A percentile compares a stretch with the other conserved stretches of the same genome.
These are phyloP conservation scores for Bemisia tabaci DNA, from an alignment of 1,140 invertebrate genomes.

Conservation along the genomic window DNA sequence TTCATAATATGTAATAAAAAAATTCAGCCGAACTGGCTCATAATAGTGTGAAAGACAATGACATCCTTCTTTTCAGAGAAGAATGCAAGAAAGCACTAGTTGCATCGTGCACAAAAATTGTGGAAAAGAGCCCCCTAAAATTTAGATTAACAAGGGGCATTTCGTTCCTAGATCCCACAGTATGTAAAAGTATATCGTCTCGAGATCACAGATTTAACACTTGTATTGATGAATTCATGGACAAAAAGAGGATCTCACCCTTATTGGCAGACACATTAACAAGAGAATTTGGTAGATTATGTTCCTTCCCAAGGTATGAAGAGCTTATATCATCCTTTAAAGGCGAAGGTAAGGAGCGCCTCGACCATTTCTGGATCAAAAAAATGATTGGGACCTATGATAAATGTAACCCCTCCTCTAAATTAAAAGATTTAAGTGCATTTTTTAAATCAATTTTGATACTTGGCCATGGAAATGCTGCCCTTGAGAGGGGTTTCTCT, in stretches of 20 bases:
- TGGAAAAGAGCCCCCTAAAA: constrained; percentile 9
- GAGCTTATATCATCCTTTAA: neutral
- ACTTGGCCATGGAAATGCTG: constrained; percentile 19
- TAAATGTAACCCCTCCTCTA: constrained; percentile 9
- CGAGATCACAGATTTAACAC: neutral
- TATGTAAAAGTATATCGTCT: neutral
- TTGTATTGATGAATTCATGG: neutral
- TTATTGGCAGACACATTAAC: neutral
- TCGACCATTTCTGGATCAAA: constrained; percentile 11
- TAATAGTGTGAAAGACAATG: neutral
- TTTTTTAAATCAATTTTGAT: constrained; percentile 9
- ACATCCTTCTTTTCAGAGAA: neutral
- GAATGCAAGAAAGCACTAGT: constrained; percentile 6
- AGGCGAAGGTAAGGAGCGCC: neutral
- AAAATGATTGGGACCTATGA: constrained; percentile 9
- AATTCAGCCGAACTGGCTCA: no score
- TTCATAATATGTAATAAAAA: no score
- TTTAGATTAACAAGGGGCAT: constrained; percentile 6
- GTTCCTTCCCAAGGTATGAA: neutral
- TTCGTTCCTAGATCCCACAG: constrained; percentile 9
- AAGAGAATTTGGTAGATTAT: neutral
- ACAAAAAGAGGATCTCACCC: neutral
- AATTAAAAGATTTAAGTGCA: constrained; percentile 4
- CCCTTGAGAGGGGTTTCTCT: constrained; percentile 21
- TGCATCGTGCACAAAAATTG: constrained; percentile 2